Percentiles rank a stretch among this genome's conserved stretches.
phyloP scores from a whole-genome alignment of 30 jellyfish, hydroid and myxozoan genomes.

The Pseudorhiza aurosa region DNA sequence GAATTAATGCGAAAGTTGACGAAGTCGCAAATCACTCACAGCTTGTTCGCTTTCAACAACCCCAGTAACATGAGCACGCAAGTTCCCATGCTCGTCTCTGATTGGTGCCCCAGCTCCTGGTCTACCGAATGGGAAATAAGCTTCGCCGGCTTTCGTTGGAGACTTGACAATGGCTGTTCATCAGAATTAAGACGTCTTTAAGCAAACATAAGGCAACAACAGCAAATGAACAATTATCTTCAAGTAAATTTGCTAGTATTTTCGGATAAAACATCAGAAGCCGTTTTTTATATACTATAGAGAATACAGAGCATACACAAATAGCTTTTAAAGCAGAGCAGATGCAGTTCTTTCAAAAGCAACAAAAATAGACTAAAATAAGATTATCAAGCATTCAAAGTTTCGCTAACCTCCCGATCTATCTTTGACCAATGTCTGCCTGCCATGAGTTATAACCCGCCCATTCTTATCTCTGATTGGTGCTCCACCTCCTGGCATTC shows the following conservation, averaged over 20 bases:
- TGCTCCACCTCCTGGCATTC: conserved; percentile 94
- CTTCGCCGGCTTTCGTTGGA: conserved; percentile 21
- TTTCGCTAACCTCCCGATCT: conserved; percentile 84
- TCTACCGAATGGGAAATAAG: conserved; percentile 62
- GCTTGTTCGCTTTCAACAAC: conserved; percentile 45
- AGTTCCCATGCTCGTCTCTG: conserved; percentile 67
- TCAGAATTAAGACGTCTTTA: neutral
- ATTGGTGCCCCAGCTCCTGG: conserved; percentile 96
- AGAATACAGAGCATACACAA: no score
- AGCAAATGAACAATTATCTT: no score
- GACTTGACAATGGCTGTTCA: conserved; percentile 64
- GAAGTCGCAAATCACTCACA: conserved; percentile 33
- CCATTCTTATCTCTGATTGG: conserved; percentile 81
- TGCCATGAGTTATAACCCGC: conserved; percentile 52
- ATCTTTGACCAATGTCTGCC: conserved; percentile 77
- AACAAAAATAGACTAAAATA: no score
- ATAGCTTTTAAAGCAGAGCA: no score
- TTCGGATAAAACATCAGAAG: no score
- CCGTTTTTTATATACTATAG: no score
- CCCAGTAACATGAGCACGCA: conserved; percentile 57
- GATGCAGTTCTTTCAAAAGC: no score
- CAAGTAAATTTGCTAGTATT: no score
- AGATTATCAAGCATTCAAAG: no score
- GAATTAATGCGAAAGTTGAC: no score
- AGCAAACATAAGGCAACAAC: no score